A percentile compares a stretch with the other conserved stretches of the same genome.
phyloP scores from a whole-genome alignment of 2,113 vertebrate species.

The Cygnus buccinator region DNA sequence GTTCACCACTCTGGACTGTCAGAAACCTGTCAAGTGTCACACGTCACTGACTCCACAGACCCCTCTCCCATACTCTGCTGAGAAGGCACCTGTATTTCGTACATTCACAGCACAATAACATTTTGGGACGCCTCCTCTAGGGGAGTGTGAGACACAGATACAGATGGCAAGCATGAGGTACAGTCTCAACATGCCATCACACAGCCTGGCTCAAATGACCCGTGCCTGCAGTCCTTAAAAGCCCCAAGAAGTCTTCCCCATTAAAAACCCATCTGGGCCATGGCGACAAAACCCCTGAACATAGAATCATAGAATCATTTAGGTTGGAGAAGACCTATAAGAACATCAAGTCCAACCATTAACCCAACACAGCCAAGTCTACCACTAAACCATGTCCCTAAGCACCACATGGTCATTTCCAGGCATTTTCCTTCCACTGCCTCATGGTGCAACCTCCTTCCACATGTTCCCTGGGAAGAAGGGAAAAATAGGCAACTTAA shows the following conservation, averaged over 20 bases:
- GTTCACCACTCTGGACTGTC: not conserved
- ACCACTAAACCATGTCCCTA: too few relatives aligned
- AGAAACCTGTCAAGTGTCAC: not conserved
- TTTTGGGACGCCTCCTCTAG: not conserved
- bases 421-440: not conserved
- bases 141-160: not conserved
- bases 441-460: not conserved
- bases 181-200: not conserved
- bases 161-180: not conserved
- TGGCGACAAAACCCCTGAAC: not conserved
- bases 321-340: too few relatives aligned
- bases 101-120: not conserved
- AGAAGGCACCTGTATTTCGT: not conserved
- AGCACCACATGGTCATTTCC: not conserved
- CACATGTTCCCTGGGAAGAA: not conserved
- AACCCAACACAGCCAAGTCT: too few relatives aligned
- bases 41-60: not conserved
- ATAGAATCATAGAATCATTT: not conserved
- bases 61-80: not conserved
- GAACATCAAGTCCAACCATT: too few relatives aligned
- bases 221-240: not conserved
- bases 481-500: not conserved
- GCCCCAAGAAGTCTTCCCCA: not conserved
- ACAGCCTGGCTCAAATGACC: not conserved
- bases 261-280: not conserved